These are phyloP conservation scores for Zele albiditarsus DNA, from an alignment of 2,888 invertebrate species.

Conservation along the genomic window DNA sequence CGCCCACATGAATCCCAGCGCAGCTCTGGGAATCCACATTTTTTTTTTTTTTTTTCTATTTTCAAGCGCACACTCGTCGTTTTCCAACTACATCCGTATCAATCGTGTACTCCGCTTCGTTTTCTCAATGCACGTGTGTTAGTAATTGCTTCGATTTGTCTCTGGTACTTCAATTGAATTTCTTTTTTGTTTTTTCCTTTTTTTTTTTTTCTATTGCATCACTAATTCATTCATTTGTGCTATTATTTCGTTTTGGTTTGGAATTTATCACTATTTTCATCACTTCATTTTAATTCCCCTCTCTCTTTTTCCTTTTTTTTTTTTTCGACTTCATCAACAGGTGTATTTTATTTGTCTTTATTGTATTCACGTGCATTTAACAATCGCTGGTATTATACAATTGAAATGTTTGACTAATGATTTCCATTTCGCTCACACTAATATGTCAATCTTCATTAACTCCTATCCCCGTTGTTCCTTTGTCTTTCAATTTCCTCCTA, in stretches of 20 bases:
- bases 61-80: neutral
- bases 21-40: neutral
- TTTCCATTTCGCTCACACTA: neutral
- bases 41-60: constrained; percentile 6
- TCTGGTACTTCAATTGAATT: neutral
- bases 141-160: constrained; percentile 7
- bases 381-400: neutral
- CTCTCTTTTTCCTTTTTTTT: neutral
- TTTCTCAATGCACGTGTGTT: neutral
- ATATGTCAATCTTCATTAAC: constrained; percentile 20
- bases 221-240: neutral
- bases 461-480: constrained; percentile 13
- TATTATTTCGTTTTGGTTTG: neutral
- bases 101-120: neutral
- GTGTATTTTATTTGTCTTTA: neutral
- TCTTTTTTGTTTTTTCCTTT: neutral
- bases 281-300: neutral
- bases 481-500: constrained; percentile 11
- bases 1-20: constrained; percentile 31
- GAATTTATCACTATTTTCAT: neutral
- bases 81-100: constrained; percentile 3
- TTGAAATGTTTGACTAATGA: constrained; percentile 17
- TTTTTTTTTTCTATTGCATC: neutral
- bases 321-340: constrained; percentile 24
- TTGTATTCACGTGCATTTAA: neutral